Evolutionary conservation across 2,797 vertebrate genomes (phyloP).

Genomic region (Galagoides demidoff): DNA sequence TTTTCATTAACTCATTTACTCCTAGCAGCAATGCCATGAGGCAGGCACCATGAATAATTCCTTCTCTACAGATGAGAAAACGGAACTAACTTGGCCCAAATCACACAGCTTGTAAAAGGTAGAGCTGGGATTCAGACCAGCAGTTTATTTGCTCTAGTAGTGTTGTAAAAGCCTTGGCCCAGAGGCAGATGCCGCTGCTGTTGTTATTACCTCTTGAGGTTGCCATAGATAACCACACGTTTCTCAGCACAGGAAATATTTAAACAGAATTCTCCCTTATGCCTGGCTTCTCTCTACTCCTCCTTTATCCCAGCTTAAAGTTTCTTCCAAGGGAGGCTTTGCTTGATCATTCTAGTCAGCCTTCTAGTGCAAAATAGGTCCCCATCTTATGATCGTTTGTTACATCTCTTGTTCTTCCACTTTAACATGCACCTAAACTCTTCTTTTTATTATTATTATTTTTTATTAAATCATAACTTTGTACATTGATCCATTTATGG

Average conservation of each 20-base stretch:
- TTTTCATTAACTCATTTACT: slow-evolving; percentile 51
- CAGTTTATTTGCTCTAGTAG: background rate
- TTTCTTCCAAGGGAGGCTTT: background rate
- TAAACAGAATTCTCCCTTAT: background rate
- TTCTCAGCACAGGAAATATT: background rate
- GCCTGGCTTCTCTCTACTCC: background rate
- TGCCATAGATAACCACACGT: background rate
- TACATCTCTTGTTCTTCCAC: background rate
- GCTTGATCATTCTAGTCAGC: background rate
- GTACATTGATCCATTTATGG: too few species aligned
- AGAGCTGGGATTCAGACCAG: background rate
- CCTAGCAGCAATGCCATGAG: background rate
- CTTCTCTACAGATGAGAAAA: slow-evolving; percentile 20
- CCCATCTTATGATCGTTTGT: background rate
- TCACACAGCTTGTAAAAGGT: background rate
- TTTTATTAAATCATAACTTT: too few species aligned
- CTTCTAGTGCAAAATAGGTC: background rate
- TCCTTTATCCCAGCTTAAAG: background rate
- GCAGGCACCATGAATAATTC: background rate
- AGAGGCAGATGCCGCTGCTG: background rate
- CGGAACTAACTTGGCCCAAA: background rate
- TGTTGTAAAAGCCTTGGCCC: background rate
- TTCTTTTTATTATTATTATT: too few species aligned
- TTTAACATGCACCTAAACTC: background rate
- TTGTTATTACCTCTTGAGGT: background rate